Evolutionary conservation across 2,888 invertebrate species (phyloP).

Genomic region (Ectropis crepuscularia): DNA sequence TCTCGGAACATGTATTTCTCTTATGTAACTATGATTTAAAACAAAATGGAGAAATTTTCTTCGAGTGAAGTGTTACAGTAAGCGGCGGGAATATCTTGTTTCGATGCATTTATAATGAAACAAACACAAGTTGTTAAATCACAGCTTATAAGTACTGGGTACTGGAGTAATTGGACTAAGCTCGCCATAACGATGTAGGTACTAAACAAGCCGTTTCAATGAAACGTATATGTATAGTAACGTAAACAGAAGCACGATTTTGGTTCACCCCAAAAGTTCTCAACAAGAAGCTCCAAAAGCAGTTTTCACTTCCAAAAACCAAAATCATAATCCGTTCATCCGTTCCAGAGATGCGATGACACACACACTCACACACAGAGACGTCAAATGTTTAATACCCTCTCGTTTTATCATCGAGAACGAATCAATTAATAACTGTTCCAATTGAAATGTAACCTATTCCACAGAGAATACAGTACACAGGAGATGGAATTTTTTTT

Average conservation of each 20-base stretch:
- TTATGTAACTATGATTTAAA: neutral
- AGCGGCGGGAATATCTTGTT: conserved; percentile 7
- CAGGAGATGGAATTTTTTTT: too few species aligned
- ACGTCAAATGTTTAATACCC: too few species aligned
- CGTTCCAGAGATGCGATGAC: too few species aligned
- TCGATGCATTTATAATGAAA: conserved; percentile 24
- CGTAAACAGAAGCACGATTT: too few species aligned
- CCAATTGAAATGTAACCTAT: too few species aligned
- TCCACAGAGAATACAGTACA: too few species aligned
- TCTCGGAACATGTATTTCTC: neutral
- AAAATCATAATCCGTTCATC: too few species aligned
- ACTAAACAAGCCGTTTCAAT: neutral
- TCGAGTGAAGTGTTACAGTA: neutral
- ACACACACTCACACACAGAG: too few species aligned
- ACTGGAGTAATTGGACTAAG: neutral
- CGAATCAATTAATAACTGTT: too few species aligned
- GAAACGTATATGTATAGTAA: neutral
- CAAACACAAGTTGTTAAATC: neutral
- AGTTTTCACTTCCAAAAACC: neutral
- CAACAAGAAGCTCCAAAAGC: too few species aligned
- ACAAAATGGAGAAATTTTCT: neutral
- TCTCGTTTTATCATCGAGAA: too few species aligned
- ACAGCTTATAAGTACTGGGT: neutral
- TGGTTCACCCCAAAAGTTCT: too few species aligned
- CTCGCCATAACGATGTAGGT: conserved; percentile 1